Evolutionary conservation across 2,113 vertebrate genomes (phyloP).

Genomic region (Pteronura brasiliensis): DNA sequence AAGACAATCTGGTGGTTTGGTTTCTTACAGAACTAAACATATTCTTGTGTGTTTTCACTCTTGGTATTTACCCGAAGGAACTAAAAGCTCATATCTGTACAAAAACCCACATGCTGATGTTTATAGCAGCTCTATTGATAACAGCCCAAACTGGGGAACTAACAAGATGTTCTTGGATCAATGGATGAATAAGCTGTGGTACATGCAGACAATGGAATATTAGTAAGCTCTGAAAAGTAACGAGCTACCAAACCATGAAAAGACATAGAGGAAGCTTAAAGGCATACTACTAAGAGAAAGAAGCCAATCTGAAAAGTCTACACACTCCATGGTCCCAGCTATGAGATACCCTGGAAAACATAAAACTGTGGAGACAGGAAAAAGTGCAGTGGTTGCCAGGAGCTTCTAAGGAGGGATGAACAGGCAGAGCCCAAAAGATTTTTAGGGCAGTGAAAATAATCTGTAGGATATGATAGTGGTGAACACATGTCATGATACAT

Average conservation of each 20-base stretch:
- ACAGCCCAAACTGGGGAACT: not conserved
- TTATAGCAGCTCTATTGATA: not conserved
- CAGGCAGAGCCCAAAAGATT: not conserved
- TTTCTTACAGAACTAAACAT: not conserved
- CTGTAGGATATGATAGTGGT: no score
- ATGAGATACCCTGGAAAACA: not conserved
- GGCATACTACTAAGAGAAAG: not conserved
- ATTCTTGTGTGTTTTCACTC: not conserved
- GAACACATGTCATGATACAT: not conserved
- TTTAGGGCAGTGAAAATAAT: not conserved
- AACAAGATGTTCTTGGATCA: not conserved
- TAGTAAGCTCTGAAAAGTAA: not conserved
- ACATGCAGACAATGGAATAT: no score
- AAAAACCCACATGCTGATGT: not conserved
- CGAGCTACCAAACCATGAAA: not conserved
- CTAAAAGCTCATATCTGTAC: not conserved
- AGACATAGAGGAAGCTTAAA: not conserved
- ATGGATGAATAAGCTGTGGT: not conserved
- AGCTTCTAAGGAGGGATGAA: not conserved
- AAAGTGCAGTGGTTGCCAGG: not conserved
- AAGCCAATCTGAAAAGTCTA: not conserved
- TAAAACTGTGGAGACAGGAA: not conserved
- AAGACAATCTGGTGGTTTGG: not conserved
- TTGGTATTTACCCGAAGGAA: not conserved
- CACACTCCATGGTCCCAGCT: not conserved